These are phyloP conservation scores for Ips typographus DNA, from an alignment of 1,140 invertebrate species.

Conservation along the genomic window DNA sequence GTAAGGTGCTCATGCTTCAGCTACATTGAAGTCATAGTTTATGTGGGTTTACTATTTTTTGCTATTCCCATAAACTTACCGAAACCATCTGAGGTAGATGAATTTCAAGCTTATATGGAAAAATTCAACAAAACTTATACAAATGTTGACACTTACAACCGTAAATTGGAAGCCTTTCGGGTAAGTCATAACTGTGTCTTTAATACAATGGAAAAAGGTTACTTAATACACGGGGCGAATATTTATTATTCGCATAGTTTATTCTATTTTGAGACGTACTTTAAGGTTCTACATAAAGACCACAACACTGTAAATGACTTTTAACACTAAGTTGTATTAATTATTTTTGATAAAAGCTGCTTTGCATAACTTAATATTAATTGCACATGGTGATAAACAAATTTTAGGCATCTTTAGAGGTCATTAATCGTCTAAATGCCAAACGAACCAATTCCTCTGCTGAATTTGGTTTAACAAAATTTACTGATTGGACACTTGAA, in stretches of 20 bases:
- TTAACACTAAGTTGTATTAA: too few relatives aligned
- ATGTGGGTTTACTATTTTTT: constrained; percentile 55
- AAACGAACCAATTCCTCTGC: constrained; percentile 59
- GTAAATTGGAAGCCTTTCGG: constrained; percentile 65
- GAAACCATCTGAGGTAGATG: constrained; percentile 43
- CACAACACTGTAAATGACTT: too few relatives aligned
- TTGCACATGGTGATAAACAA: neutral
- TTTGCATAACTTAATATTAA: too few relatives aligned
- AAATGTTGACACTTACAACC: constrained; percentile 59
- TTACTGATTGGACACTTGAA: constrained; percentile 71
- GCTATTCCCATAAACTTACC: constrained; percentile 56
- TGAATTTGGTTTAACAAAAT: constrained; percentile 70
- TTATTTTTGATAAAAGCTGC: too few relatives aligned
- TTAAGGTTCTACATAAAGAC: too few relatives aligned
- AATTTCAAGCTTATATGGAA: constrained; percentile 63
- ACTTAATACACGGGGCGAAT: neutral
- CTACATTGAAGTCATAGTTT: constrained; percentile 17
- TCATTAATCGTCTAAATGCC: constrained; percentile 63
- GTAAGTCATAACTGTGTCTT: constrained; percentile 52
- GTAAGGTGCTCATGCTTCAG: too few relatives aligned
- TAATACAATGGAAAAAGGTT: neutral
- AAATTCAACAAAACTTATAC: constrained; percentile 70
- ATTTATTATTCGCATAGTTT: too few relatives aligned
- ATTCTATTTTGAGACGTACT: too few relatives aligned
- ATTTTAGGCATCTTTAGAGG: constrained; percentile 37